Evolutionary conservation across 1,140 invertebrate genomes (phyloP).

Genomic region (Drosophila miranda): DNA sequence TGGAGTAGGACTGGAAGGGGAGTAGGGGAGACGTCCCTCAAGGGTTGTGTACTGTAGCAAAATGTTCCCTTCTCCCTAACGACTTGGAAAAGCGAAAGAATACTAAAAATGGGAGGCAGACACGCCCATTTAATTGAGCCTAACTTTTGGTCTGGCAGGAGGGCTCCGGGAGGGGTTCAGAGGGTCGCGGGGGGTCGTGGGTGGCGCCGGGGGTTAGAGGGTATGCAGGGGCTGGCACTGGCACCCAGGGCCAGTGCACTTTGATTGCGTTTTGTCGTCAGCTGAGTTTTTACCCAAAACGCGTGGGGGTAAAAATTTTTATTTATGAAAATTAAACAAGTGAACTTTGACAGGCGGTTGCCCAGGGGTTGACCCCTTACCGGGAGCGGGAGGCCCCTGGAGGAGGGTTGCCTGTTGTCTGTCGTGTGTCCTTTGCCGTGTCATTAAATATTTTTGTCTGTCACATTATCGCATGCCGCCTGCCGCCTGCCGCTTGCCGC

Average conservation of each 20-base stretch:
- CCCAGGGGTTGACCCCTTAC: conserved; percentile 55
- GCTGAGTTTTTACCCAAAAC: conserved; percentile 71
- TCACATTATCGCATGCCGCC: conserved; percentile 67
- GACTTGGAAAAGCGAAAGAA: conserved; percentile 29
- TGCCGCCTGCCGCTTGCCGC: conserved; percentile 39
- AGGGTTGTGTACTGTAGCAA: no score
- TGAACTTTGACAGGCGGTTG: conserved; percentile 76
- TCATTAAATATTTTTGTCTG: conserved; percentile 73
- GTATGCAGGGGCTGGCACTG: neutral
- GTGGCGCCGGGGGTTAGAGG: neutral
- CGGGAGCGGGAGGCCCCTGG: neutral
- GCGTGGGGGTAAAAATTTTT: conserved; percentile 53
- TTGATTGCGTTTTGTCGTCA: conserved; percentile 68
- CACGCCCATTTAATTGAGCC: conserved; percentile 72
- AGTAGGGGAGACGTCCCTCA: neutral
- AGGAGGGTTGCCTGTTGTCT: no score
- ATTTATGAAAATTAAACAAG: conserved; percentile 80
- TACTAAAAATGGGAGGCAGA: conserved; percentile 10
- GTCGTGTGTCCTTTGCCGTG: conserved; percentile 37
- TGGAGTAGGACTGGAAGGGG: conserved; percentile 1
- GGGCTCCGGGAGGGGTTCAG: no score
- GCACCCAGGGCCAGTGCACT: conserved; percentile 57
- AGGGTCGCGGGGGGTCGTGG: neutral
- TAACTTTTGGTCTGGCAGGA: neutral
- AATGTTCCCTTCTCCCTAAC: conserved; percentile 5